Percentiles rank a stretch among this genome's conserved stretches.
Evolutionary conservation across 2,888 invertebrate species (phyloP).

Genomic region (Clunio marinus): DNA sequence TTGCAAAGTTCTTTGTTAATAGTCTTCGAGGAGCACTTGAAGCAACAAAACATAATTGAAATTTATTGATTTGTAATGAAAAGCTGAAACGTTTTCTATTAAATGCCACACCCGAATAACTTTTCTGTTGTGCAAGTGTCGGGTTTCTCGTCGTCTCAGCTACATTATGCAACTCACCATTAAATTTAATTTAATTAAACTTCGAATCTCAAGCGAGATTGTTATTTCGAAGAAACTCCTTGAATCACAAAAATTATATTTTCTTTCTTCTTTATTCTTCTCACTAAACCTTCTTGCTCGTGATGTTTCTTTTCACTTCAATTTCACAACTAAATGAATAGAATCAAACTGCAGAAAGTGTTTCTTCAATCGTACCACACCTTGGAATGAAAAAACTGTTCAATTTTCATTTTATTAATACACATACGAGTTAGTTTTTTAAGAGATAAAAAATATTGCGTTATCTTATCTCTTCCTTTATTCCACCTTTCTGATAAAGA

Average conservation of each 20-base stretch:
- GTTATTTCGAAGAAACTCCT: background rate
- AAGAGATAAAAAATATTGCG: background rate
- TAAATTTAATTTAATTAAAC: constrained; percentile 29
- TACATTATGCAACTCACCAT: constrained; percentile 37
- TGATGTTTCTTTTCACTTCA: background rate
- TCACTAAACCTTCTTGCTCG: background rate
- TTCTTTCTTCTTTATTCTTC: background rate
- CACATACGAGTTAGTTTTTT: background rate
- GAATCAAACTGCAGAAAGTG: background rate
- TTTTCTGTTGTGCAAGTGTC: background rate
- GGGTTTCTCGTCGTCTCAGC: background rate
- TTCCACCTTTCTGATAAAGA: background rate
- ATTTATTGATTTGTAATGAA: too few relatives aligned
- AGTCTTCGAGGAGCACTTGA: too few relatives aligned
- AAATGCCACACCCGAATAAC: constrained; percentile 17
- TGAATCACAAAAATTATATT: background rate
- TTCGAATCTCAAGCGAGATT: constrained; percentile 2
- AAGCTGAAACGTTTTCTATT: constrained; percentile 3
- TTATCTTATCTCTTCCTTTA: background rate
- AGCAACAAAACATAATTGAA: too few relatives aligned
- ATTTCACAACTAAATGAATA: constrained; percentile 1
- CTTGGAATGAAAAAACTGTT: constrained; percentile 5
- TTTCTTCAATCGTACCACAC: constrained; percentile 1
- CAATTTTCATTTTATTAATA: too few relatives aligned
- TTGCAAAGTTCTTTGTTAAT: too few relatives aligned